These are phyloP conservation scores for Pangasianodon hypophthalmus DNA, from an alignment of 2,113 vertebrate species.

Conservation along the genomic window DNA sequence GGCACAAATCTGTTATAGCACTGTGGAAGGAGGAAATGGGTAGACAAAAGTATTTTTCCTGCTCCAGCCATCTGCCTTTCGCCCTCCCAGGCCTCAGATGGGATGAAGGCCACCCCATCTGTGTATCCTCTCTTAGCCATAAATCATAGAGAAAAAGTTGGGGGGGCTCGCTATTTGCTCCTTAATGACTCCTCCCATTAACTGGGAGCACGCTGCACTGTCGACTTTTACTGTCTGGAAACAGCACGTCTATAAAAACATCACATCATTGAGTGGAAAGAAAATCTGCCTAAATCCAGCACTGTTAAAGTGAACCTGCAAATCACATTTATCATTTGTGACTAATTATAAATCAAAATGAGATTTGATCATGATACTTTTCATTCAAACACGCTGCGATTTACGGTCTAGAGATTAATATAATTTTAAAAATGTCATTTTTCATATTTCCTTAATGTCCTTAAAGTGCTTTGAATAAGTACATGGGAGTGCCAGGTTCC, in stretches of 20 bases:
- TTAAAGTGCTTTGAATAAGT: neutral
- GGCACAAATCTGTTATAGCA: conserved; percentile 34
- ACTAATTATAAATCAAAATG: conserved; percentile 12
- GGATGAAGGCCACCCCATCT: neutral
- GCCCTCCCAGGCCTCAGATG: neutral
- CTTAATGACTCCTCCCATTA: conserved; percentile 13
- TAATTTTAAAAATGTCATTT: neutral
- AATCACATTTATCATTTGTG: neutral
- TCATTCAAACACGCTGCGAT: neutral
- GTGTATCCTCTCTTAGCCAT: conserved; percentile 23
- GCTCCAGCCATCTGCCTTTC: neutral
- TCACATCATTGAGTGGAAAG: neutral
- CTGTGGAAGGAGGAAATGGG: conserved; percentile 6
- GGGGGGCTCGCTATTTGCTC: conserved; percentile 1
- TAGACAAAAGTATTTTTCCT: conserved; percentile 31
- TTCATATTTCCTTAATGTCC: neutral
- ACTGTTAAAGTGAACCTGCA: neutral
- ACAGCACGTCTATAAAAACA: conserved; percentile 39
- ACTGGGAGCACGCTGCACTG: neutral
- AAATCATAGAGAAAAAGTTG: conserved; percentile 29
- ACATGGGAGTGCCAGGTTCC: neutral
- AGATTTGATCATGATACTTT: neutral
- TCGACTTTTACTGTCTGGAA: conserved; percentile 50
- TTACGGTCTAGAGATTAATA: neutral
- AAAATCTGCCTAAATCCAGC: conserved; percentile 6